A percentile compares a stretch with the other conserved stretches of the same genome.
Conservation (phyloP, 1,140 invertebrate species). For the Drosophila sp. region DNA sequence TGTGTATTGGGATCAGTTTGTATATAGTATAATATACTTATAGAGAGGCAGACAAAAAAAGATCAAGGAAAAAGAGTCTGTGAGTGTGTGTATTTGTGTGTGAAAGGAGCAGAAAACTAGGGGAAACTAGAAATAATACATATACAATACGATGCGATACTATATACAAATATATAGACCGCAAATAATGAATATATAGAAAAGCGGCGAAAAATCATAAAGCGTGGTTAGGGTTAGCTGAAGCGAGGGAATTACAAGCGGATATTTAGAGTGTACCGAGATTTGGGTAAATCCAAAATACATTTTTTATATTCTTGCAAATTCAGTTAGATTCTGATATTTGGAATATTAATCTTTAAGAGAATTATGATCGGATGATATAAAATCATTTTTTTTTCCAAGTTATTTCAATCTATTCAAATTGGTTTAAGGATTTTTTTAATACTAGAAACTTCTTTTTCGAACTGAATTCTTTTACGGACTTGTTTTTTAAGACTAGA, state of each 20-base stretch:
- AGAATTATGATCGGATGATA: no score
- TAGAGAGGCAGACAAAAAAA: background rate
- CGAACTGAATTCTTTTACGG: no score
- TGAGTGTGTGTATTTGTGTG: background rate
- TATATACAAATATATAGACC: slow-evolving; percentile 1
- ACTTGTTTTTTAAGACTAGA: no score
- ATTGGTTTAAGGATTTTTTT: no score
- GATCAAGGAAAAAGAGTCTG: background rate
- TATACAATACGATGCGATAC: background rate
- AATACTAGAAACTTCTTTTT: no score
- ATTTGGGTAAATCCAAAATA: no score
- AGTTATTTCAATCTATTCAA: no score
- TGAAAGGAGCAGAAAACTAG: background rate
- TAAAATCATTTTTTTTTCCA: no score
- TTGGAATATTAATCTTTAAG: no score
- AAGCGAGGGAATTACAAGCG: background rate
- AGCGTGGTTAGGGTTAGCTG: background rate
- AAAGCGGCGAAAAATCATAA: background rate
- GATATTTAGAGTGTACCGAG: background rate
- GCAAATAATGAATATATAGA: background rate
- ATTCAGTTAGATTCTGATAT: slow-evolving; percentile 8
- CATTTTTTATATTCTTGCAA: background rate
- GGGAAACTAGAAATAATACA: slow-evolving; percentile 6
- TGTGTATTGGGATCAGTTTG: background rate
- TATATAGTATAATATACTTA: background rate